Conservation (phyloP, 2,888 invertebrate genomes). For the Spatulosminthurus flaviceps region DNA sequence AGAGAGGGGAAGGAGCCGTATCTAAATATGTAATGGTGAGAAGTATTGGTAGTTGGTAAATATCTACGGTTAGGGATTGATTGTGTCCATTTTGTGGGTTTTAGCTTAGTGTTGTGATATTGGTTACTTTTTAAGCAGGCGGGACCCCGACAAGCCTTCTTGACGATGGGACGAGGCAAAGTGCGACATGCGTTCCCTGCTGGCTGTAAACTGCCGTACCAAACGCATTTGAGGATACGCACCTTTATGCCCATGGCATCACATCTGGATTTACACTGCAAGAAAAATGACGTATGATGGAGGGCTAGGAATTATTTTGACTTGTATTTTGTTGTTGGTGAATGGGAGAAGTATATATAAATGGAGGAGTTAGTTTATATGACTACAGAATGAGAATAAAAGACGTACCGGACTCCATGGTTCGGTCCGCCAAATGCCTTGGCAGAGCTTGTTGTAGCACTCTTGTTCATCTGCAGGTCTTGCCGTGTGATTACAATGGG, state of each 20-base stretch:
- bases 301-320: too few relatives aligned
- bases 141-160: conserved; percentile 78
- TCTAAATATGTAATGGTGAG: too few relatives aligned
- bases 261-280: conserved; percentile 66
- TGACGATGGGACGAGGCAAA: conserved; percentile 78
- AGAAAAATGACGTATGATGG: too few relatives aligned
- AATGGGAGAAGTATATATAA: too few relatives aligned
- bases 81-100: too few relatives aligned
- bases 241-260: conserved; percentile 85
- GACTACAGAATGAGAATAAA: neutral
- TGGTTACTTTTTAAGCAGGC: conserved; percentile 68
- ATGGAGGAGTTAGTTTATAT: too few relatives aligned
- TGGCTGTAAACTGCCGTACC: conserved; percentile 77
- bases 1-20: too few relatives aligned
- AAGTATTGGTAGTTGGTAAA: too few relatives aligned
- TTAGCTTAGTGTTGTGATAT: neutral
- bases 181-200: conserved; percentile 87
- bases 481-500: conserved; percentile 75
- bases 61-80: too few relatives aligned
- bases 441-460: conserved; percentile 84
- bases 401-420: conserved; percentile 87
- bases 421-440: conserved; percentile 88
- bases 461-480: conserved; percentile 81
- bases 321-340: too few relatives aligned
- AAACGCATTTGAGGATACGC: conserved; percentile 89